Base-by-base conservation (phyloP, 2,797 vertebrate genomes). In the Hephaestus fuliginosus region DNA sequence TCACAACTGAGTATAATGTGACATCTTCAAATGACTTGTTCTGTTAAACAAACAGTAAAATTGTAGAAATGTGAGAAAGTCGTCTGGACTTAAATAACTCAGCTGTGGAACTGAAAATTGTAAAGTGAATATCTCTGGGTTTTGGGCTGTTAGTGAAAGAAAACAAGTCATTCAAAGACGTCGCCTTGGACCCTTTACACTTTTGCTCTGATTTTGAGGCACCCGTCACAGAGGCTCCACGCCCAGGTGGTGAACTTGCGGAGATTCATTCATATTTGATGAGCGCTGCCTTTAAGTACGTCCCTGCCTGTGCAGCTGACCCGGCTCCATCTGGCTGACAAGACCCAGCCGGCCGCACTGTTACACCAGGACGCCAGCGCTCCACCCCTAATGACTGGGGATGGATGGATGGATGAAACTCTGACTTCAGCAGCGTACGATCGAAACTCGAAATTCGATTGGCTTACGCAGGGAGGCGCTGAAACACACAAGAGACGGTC, bases 211-310 rank as follows among this genome's bases (percentile, higher is more conserved):
- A 74, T 48, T 6, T 12, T 3, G 20, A 41, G 25, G 2, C 20
- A 9, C 15, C 60, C 55, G 22, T 74, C 84, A 61, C 49, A 70
- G 67, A 41, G 65, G 65, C 84, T 68, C 33, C 25, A 44, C 36
- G 22, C 68, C 87, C 93, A 93, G 90, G 84, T 91, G 93, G 85
- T 81, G 60, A 84, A 86, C 74, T 86, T 74, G 25, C 22, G 46
- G 58, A 70, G 20, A 66, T 76, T 87, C 85, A 91, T 95, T 90
- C 86, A 94, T 95, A 91, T 94, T 95, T 94, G 87, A 95, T 93
- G 84, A 87, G 76, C 70, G 53, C 64, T 63, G 39, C 55, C 41
- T 62, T 33, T 80, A 85, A 86, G 82, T 78, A 76, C 20, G 0
- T 76, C 58, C 58, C 86, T 86, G 79, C 76, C 84, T 92, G 83